These are phyloP conservation scores for Lucilia cuprina DNA, from an alignment of 1,140 invertebrate species.

Conservation along the genomic window DNA sequence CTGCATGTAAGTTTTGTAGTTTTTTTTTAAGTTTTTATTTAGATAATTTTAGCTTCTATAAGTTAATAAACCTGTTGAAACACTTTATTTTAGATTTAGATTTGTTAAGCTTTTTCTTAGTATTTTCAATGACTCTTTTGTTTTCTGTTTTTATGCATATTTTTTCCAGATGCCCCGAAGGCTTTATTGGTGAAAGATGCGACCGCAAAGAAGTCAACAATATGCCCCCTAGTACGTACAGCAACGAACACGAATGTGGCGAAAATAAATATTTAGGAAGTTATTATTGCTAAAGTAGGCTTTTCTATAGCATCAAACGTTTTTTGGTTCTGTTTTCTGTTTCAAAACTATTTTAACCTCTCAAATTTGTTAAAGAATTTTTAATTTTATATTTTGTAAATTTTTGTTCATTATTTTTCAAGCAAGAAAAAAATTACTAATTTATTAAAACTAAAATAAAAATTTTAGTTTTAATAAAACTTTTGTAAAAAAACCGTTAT, in stretches of 20 bases:
- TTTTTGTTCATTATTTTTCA: too few species aligned
- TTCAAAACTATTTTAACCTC: too few species aligned
- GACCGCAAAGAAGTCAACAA: constrained; percentile 73
- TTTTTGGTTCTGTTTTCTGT: constrained; percentile 37
- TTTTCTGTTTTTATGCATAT: neutral
- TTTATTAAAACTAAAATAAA: too few species aligned
- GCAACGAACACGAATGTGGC: constrained; percentile 56
- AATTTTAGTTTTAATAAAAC: too few species aligned
- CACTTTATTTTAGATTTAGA: too few species aligned
- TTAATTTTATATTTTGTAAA: too few species aligned
- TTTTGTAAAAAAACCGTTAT: too few species aligned
- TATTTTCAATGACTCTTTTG: neutral
- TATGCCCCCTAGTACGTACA: constrained; percentile 61
- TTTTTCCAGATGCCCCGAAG: constrained; percentile 78
- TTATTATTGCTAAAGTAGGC: constrained; percentile 63
- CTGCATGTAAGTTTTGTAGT: constrained; percentile 76
- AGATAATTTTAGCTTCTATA: too few species aligned
- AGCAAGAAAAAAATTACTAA: too few species aligned
- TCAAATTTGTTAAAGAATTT: too few species aligned
- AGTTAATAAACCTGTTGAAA: too few species aligned
- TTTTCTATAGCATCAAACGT: constrained; percentile 63
- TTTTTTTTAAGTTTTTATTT: too few species aligned
- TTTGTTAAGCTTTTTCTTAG: neutral
- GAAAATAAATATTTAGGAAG: constrained; percentile 53
- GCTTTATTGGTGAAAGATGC: constrained; percentile 82